Evolutionary conservation across 2,113 vertebrate genomes (phyloP), one percentile per base, ranked within the genome.

Genomic region (Melanerpes aurifrons): DNA sequence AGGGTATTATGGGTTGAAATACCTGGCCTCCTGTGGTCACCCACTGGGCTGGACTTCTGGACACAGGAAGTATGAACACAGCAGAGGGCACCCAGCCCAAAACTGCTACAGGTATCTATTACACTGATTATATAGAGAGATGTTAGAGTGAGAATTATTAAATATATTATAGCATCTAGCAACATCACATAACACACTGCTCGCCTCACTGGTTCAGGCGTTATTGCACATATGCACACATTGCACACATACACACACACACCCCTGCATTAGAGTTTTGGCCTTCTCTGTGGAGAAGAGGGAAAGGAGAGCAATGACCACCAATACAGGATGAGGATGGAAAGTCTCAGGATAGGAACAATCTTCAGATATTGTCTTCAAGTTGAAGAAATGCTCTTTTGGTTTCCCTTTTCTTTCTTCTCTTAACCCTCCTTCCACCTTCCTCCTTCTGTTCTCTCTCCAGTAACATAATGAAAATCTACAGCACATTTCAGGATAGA

Each of bases 391-490:
- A 74, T 4, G 7, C 4, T 40, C 15, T 62, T 53, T 32, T 57
- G 1, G 1, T 48, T 48, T 77, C 19, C 21, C 3, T 43, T n/a
- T 47, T 67, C 53, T 24, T 82, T 57, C 19, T n/a, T 59, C 17
- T 45, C 32, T 59, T 56, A 28, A 66, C 10, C 8, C 10, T 85
- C 11, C 32, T 59, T 62, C 35, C 25, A 71, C 26, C 5, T 73
- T 32, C 32, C 37, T 37, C 59, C 45, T 50, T 12, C 19, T 35
- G 35, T 15, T 57, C 28, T 59, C 45, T 45, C 28, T 26, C n/a
- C 50, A n/a, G 17, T 0, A 67, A n/a, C 29, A 2, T 4, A 40
- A 73, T 19, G 25, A 89, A 79, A 82, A 73, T 47, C 9, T 0
- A 25, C 29, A 31, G 16, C 35, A 12, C 4, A 3, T 77, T 83